Percentiles rank a stretch among this genome's conserved stretches.
Conservation (phyloP, 2,888 invertebrate species). For the Habroteleia sp. region DNA sequence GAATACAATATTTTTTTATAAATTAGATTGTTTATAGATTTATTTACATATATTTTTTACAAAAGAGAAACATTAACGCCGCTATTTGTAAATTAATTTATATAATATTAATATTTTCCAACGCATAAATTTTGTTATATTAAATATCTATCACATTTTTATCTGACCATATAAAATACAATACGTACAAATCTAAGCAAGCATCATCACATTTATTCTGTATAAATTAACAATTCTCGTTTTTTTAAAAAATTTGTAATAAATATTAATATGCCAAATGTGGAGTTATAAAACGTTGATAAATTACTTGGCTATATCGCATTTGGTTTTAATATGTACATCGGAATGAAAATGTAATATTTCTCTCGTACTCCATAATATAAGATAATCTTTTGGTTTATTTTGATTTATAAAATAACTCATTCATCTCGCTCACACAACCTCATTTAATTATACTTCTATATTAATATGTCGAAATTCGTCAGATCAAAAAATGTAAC, state of each 20-base stretch:
- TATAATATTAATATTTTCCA: neutral
- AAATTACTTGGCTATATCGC: too few species aligned
- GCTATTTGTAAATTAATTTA: neutral
- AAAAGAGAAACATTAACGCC: neutral
- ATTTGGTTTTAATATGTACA: too few species aligned
- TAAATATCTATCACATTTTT: conserved; percentile 26
- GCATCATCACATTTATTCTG: neutral
- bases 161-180: conserved; percentile 23
- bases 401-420: too few species aligned
- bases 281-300: too few species aligned
- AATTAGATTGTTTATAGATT: conserved; percentile 4
- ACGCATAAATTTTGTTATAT: neutral
- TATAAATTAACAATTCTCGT: neutral
- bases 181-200: neutral
- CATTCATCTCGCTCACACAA: too few species aligned
- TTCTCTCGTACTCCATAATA: too few species aligned
- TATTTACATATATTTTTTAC: conserved; percentile 7
- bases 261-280: neutral
- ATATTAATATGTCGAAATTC: too few species aligned
- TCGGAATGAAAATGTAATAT: too few species aligned
- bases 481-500: too few species aligned
- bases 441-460: too few species aligned
- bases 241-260: neutral
- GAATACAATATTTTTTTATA: neutral
- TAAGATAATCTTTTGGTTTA: too few species aligned